A percentile compares a stretch with the other conserved stretches of the same genome.
Conservation (phyloP, 2,797 vertebrate species). For the Halcyon chelicuti region DNA sequence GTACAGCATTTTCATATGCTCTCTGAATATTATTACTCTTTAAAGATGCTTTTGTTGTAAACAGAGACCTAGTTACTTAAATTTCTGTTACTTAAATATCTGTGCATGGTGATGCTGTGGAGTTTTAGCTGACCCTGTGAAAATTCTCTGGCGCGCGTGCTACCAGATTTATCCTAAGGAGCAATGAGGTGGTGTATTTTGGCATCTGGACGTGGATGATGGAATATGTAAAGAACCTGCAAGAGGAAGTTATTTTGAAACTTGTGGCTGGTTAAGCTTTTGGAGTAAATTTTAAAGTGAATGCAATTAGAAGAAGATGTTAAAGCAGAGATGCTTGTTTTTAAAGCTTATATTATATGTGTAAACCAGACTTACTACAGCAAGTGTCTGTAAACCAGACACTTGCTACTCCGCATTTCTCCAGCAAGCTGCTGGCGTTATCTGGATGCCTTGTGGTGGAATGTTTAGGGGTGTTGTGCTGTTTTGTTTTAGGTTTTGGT, state of each 20-base stretch:
- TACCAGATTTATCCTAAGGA: background rate
- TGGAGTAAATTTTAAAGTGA: background rate
- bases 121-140: background rate
- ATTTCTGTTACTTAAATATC: background rate
- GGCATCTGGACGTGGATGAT: background rate
- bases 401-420: background rate
- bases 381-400: background rate
- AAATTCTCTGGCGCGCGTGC: background rate
- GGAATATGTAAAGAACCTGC: slow-evolving; percentile 17
- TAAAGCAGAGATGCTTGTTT: background rate
- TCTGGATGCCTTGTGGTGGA: background rate
- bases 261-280: background rate
- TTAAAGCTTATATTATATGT: background rate
- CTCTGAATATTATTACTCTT: background rate
- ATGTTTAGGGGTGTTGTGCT: background rate
- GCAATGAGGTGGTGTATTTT: slow-evolving; percentile 38
- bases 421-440: background rate
- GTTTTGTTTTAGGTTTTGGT: background rate
- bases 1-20: background rate
- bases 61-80: background rate
- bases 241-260: slow-evolving; percentile 30
- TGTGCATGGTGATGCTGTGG: background rate
- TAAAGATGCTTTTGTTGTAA: background rate
- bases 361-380: background rate
- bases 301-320: background rate